phyloP scores from a whole-genome alignment of 2,113 vertebrate genomes.

The Trochalopteron elliotii region DNA sequence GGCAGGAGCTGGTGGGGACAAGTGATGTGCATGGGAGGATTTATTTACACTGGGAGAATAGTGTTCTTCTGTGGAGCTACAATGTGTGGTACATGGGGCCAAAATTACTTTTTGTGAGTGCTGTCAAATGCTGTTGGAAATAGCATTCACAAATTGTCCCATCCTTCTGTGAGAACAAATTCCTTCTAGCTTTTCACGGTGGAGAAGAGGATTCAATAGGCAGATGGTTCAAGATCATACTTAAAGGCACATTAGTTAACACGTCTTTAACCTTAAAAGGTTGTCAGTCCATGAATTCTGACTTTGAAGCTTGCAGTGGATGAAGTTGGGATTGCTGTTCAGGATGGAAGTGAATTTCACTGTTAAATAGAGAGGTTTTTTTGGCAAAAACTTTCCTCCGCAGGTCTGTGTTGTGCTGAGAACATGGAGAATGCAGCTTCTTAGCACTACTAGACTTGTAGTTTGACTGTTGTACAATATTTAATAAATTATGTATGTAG shows the following conservation, averaged over 20 bases:
- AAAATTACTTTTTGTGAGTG: not conserved
- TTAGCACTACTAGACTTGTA: not conserved
- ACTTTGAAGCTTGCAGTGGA: not conserved
- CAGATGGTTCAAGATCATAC: not conserved
- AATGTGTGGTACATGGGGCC: not conserved
- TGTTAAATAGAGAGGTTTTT: not conserved
- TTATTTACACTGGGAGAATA: not conserved
- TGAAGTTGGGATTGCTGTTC: not conserved
- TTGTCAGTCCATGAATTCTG: not conserved
- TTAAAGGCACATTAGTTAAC: not conserved
- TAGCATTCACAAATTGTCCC: not conserved
- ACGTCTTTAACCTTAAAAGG: not conserved
- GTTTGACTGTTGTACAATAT: not conserved
- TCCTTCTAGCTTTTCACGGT: not conserved
- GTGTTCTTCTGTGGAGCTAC: not conserved
- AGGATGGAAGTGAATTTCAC: not conserved
- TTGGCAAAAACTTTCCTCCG: not conserved
- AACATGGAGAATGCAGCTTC: not conserved
- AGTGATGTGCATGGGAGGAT: not conserved
- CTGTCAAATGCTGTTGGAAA: not conserved
- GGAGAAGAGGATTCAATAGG: not conserved
- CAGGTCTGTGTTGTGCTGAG: not conserved
- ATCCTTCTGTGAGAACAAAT: not conserved
- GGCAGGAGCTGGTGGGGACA: not conserved
- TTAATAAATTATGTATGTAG: not conserved